Base-by-base conservation (phyloP, 2,113 vertebrate genomes). In the Apodemus sylvaticus region DNA sequence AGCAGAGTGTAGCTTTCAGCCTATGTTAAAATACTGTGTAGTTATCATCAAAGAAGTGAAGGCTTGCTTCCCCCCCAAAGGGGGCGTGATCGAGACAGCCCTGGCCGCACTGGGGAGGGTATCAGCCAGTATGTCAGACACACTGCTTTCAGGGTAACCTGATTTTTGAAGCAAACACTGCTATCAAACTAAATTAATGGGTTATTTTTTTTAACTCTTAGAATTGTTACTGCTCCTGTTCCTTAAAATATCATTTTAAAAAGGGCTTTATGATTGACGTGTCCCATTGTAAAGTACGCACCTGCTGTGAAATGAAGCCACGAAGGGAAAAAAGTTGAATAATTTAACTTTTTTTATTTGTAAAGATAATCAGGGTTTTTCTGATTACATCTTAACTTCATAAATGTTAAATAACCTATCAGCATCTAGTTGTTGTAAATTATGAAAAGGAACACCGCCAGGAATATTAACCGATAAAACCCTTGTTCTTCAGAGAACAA, bases 351-450 rank as follows among this genome's bases (percentile, higher is more conserved):
- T 99, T 99, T 99, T 99, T 99, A 99, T 99, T 99, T 99, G 99
- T 99, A 99, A 99, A 99, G 99, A 99, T 99, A 99, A 99, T 99
- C 99, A 99, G 99, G 99, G 98, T 99, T 98, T 98, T 99, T 99
- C 99, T 99, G 99, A 98, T 99, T 99, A 99, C 99, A 99, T 99
- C 99, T 99, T 99, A 99, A 99, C 99, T 99, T 99, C 99, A 99
- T 99, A 99, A 99, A 99, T 99, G 99, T 99, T 99, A 99, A 99
- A 99, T 99, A 99, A 99, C 99, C 99, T 99, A 99, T 99, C 99
- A 99, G 99, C 99, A 99, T 99, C 99, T 99, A 99, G 99, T 99
- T 99, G 99, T 99, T 99, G 99, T 99, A 99, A 99, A 99, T 99
- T 99, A 99, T 99, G 99, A 99, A 99, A 99, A 99, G 98, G 98